Evolutionary conservation across 2,888 invertebrate genomes (phyloP).

Genomic region (Smittia aterrima): DNA sequence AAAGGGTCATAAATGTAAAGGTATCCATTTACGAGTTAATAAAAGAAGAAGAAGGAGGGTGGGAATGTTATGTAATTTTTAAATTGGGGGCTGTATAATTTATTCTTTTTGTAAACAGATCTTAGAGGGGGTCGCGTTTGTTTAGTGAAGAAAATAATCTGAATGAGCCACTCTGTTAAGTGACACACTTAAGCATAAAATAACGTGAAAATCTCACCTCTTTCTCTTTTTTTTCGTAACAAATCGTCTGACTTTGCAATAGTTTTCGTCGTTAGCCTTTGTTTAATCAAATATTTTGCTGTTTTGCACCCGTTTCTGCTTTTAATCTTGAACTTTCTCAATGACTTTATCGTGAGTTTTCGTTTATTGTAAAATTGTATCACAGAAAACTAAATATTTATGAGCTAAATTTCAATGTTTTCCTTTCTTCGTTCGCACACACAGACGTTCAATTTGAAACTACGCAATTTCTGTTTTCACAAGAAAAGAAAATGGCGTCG

Average conservation of each 20-base stretch:
- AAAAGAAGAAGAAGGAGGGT: too few species aligned
- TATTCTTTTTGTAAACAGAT: too few species aligned
- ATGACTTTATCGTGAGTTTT: slow-evolving; percentile 12
- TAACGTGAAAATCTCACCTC: too few species aligned
- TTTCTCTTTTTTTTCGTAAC: not conserved
- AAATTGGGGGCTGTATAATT: too few species aligned
- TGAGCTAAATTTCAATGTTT: slow-evolving; percentile 25
- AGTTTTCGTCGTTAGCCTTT: not conserved
- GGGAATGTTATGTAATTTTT: too few species aligned
- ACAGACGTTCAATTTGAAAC: not conserved
- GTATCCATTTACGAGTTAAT: too few species aligned
- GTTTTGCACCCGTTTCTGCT: not conserved
- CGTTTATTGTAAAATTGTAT: slow-evolving; percentile 39
- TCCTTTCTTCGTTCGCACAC: not conserved
- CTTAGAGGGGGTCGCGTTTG: too few species aligned
- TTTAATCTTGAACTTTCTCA: slow-evolving; percentile 21
- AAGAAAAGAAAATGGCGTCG: slow-evolving; percentile 35
- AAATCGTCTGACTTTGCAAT: slow-evolving; percentile 16
- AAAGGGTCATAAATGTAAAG: not conserved
- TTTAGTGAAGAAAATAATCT: too few species aligned
- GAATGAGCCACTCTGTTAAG: too few species aligned
- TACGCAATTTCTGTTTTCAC: slow-evolving; percentile 31
- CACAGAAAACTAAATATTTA: slow-evolving; percentile 41
- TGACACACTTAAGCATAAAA: too few species aligned
- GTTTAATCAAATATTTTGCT: slow-evolving; percentile 7